Percentiles rank a stretch among this genome's conserved stretches.
phyloP scores from a whole-genome alignment of 1,140 invertebrate genomes.

The Bombus huntii region DNA sequence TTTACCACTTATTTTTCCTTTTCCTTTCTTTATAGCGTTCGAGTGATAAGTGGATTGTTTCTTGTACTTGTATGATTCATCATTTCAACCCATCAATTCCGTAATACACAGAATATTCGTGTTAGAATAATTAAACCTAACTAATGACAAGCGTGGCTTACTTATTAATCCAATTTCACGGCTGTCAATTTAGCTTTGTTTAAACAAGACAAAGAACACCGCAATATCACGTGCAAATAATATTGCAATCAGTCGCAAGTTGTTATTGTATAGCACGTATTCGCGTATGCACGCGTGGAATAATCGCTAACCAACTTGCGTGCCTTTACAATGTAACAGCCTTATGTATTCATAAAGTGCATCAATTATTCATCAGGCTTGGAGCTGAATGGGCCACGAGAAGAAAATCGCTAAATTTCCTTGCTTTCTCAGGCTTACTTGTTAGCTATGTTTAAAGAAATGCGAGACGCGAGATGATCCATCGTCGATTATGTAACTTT shows the following conservation, averaged over 20 bases:
- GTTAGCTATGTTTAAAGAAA: neutral
- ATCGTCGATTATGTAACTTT: neutral
- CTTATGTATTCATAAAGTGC: neutral
- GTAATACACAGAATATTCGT: neutral
- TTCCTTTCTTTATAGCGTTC: neutral
- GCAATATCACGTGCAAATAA: neutral
- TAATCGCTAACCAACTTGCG: conserved; percentile 1
- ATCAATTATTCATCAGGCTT: conserved; percentile 30
- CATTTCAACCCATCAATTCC: neutral
- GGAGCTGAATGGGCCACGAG: neutral
- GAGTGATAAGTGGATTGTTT: neutral
- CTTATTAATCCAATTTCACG: neutral
- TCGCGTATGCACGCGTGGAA: neutral
- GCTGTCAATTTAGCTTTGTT: neutral
- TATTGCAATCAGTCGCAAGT: neutral
- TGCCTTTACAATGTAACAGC: neutral
- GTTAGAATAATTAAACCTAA: neutral
- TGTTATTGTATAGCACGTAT: neutral
- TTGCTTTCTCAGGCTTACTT: conserved; percentile 9
- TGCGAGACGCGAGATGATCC: no score
- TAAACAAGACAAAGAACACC: neutral
- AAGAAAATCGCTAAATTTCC: conserved; percentile 1
- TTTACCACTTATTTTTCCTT: neutral
- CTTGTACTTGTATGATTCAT: neutral
- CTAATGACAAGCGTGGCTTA: no score